Base-by-base conservation (phyloP, 2,113 vertebrate genomes). In the Vireo altiloquus region DNA sequence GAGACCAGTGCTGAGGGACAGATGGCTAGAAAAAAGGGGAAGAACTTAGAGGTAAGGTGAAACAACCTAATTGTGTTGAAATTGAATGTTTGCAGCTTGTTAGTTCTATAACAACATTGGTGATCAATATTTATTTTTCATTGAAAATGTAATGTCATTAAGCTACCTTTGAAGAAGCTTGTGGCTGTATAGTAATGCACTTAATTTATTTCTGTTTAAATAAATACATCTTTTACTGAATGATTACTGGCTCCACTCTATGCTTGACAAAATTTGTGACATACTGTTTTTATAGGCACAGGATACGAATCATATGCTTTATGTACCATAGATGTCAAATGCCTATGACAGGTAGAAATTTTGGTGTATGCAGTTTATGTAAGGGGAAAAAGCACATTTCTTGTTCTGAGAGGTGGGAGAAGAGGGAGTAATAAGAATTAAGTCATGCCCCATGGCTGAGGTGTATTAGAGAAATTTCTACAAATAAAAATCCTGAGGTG, bases 251-350 rank as follows among this genome's bases (percentile, higher is more conserved):
- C 49, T 84, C 39, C n/a, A 30, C 74, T 92, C 89, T 92, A 64
- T 71, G 81, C 81, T 84, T 94, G 90, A 92, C 92, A 52, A 94
- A 92, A 93, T 50, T 42, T 94, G 64, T 96, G 90, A 94, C 60
- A 66, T 42, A 79, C 65, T 82, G 95, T 92, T 80, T 86, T 91
- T 84, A 65, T 88, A 90, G 92, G 78, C 60, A 57, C 70, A 80
- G 94, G 96, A 60, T 95, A 81, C 27, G 90, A 96, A 87, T 96
- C 30, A 27, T 86, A 63, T 25, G 30, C 93, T 97, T 86, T 91
- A 69, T 91, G 57, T 84, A 91, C n/a, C 71, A 82, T 64, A 93
- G 87, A 85, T 94, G 13, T 31, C 2, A 7, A 89, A 66, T 95
- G 66, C 39, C 89, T 80, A 28, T 82, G 71, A 57, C 71, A 92